Percentiles rank a stretch among this genome's conserved stretches.
Conservation (phyloP, 2,113 vertebrate genomes). For the western clawed frog (Xenopus tropicalis) region DNA sequence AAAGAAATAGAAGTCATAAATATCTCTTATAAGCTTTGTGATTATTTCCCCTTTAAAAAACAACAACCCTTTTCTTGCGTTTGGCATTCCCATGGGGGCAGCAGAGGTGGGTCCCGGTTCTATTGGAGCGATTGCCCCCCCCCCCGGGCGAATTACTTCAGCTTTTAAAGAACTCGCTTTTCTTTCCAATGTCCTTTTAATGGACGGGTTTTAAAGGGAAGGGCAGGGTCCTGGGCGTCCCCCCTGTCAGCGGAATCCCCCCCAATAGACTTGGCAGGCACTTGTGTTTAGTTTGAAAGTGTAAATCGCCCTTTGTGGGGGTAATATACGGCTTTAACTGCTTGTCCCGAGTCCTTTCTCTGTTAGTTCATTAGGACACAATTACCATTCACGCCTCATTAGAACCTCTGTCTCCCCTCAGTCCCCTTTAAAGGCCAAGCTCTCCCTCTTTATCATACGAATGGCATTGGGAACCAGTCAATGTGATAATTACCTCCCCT, state of each 20-base stretch:
- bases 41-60: too few relatives aligned
- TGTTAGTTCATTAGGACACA: conserved; percentile 99
- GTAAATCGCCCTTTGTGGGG: conserved; percentile 94
- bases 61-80: too few relatives aligned
- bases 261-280: conserved; percentile 80
- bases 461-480: conserved; percentile 80
- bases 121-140: background rate
- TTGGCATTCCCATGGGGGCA: too few relatives aligned
- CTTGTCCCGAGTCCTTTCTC: conserved; percentile 93
- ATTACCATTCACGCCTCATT: conserved; percentile 98
- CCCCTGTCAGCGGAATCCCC: conserved; percentile 84
- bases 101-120: background rate
- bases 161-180: background rate
- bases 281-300: conserved; percentile 98
- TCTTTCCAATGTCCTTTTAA: background rate
- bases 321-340: conserved; percentile 97
- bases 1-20: too few relatives aligned
- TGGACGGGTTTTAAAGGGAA: conserved; percentile 51
- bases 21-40: too few relatives aligned
- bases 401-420: conserved; percentile 87
- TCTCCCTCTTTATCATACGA: conserved; percentile 85
- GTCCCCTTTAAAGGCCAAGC: conserved; percentile 62
- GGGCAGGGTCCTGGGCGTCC: background rate
- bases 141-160: too few relatives aligned
- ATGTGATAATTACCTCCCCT: conserved; percentile 91